A percentile compares a stretch with the other conserved stretches of the same genome.
phyloP scores from a whole-genome alignment of 2,888 invertebrate genomes.

The Anticlea derivata region DNA sequence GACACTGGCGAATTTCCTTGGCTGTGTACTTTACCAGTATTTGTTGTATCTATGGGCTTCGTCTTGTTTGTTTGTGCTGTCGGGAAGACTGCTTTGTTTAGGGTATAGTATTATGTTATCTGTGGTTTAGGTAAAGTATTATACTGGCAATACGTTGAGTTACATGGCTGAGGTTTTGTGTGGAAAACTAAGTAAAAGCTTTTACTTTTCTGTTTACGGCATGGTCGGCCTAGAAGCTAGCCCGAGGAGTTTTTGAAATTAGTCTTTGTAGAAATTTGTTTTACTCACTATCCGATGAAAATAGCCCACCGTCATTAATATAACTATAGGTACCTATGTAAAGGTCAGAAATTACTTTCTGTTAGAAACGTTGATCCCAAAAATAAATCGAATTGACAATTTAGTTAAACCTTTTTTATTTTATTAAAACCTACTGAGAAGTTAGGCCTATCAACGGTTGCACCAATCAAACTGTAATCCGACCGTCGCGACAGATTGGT shows the following conservation, averaged over 20 bases:
- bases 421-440: no score
- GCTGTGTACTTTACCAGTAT: neutral
- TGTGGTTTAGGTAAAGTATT: neutral
- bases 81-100: neutral
- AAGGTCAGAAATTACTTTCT: no score
- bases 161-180: neutral
- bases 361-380: no score
- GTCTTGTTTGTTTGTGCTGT: neutral
- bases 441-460: no score
- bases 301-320: no score
- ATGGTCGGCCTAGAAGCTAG: neutral
- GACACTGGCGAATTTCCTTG: conserved; percentile 9
- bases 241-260: neutral
- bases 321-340: no score
- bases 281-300: no score
- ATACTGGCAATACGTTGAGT: neutral
- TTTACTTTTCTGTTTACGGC: conserved; percentile 4
- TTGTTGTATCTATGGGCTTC: neutral
- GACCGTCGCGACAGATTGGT: no score
- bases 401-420: no score
- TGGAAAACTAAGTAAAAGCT: neutral
- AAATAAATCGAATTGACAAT: no score
- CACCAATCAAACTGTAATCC: no score
- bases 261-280: no score
- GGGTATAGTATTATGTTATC: neutral